Base-by-base conservation (phyloP, 2,113 vertebrate genomes). In the Panthera leo region DNA sequence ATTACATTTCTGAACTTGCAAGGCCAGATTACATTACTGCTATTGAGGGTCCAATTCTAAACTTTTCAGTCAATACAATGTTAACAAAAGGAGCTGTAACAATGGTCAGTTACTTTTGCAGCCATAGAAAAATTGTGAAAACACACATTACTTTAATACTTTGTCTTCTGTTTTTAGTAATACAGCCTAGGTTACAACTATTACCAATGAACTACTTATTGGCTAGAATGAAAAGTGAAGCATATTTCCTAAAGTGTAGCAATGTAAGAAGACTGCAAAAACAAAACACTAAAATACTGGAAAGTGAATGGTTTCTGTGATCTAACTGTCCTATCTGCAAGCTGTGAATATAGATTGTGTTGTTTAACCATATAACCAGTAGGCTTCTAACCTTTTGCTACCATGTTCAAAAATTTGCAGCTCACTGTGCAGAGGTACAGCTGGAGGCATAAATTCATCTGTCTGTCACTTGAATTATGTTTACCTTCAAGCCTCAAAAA, bases 121-220 rank as follows among this genome's bases (percentile, higher is more conserved):
- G 34, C 2, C 9, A 78, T 39, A 48, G 25, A 29, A 89, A 92
- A 23, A 31, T 31, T 89, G 45, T 93, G 45, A 85, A 98, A 90
- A 63, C 42, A 39, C 4, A 27, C 16, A 87, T 85, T 97, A 95
- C 97, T 98, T 96, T 94, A 92, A 78, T 97, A 93, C 34, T 97
- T 98, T 97, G 93, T 78, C 36, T 94, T 97, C 96, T 97, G 94
- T 65, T 97, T 97, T 97, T 15, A 76, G 18, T 87, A 65, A 91
- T 92, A 51, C 7, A 94, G 91, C 83, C 91, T 96, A 89, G 84
- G 94, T 97, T 96, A n/a, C 75, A 53, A 89, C 80, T 97, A 94
- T 85, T 78, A 96, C 94, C 97, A 96, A 94, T 73, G 61, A 98
- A 36, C 14, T 78, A 45, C 29, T 73, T 42, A 10, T 70, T 96